These are phyloP conservation scores for Sarcophaga carnaria DNA, from an alignment of 2,888 invertebrate genomes.

Conservation along the genomic window DNA sequence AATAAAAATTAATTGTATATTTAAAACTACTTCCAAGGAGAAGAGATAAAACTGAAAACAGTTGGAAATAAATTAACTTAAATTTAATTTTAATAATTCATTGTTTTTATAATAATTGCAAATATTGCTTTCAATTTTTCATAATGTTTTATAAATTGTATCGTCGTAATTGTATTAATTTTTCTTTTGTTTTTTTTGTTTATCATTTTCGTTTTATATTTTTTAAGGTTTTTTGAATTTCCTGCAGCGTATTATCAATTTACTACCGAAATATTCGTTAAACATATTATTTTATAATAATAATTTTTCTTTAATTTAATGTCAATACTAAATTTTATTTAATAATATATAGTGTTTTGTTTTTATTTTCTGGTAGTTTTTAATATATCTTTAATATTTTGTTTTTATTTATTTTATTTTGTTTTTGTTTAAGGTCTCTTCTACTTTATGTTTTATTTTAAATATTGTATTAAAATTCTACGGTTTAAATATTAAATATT, in stretches of 20 bases:
- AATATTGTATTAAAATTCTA: slow-evolving; percentile 13
- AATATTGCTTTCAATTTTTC: slow-evolving; percentile 63
- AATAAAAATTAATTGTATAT: slow-evolving; percentile 17
- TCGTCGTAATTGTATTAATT: slow-evolving; percentile 7
- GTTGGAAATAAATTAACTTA: slow-evolving; percentile 49
- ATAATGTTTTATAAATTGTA: slow-evolving; percentile 27
- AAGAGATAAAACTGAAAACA: slow-evolving; percentile 30
- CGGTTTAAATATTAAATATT: neutral
- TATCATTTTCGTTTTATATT: slow-evolving; percentile 18
- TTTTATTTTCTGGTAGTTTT: slow-evolving; percentile 1
- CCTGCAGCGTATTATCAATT: slow-evolving; percentile 38
- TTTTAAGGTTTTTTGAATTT: slow-evolving; percentile 37
- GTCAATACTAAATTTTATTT: slow-evolving; percentile 25
- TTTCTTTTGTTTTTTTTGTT: slow-evolving; percentile 5
- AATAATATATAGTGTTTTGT: slow-evolving; percentile 16
- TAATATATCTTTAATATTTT: slow-evolving; percentile 1
- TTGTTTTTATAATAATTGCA: slow-evolving; percentile 43
- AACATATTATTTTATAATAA: slow-evolving; percentile 3
- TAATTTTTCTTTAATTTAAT: neutral
- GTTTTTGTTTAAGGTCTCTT: slow-evolving; percentile 55
- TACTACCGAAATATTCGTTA: slow-evolving; percentile 37
- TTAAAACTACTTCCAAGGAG: slow-evolving; percentile 35
- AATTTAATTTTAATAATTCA: slow-evolving; percentile 32
- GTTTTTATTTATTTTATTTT: slow-evolving; percentile 30
- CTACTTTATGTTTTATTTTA: slow-evolving; percentile 46